Percentiles rank a stretch among this genome's conserved stretches.
Conservation (phyloP, 2,113 vertebrate genomes). For the Leucosticte australis region DNA sequence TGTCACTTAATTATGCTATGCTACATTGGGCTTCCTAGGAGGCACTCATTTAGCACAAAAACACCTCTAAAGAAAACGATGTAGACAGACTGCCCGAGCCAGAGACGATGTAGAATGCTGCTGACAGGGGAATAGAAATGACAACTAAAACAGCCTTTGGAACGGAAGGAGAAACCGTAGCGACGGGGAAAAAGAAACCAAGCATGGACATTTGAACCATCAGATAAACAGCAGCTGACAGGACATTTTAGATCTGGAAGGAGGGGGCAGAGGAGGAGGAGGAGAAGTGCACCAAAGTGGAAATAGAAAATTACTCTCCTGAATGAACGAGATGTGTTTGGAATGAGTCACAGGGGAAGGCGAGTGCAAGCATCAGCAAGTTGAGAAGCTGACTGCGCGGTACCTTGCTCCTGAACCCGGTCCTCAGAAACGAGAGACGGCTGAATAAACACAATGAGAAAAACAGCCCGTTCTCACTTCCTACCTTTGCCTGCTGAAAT, state of each 20-base stretch:
- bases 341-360: constrained; percentile 70
- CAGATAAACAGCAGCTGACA: constrained; percentile 70
- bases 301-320: constrained; percentile 72
- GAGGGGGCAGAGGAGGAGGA: constrained; percentile 34
- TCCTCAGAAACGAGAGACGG: constrained; percentile 31
- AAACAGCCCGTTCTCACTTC: background rate
- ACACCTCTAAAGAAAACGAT: constrained; percentile 69
- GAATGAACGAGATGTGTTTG: constrained; percentile 62
- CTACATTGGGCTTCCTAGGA: constrained; percentile 73
- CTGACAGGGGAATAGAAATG: constrained; percentile 62
- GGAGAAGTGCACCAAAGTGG: constrained; percentile 63
- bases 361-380: constrained; percentile 68
- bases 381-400: constrained; percentile 52
- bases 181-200: constrained; percentile 24
- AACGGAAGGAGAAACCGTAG: constrained; percentile 59
- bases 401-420: constrained; percentile 27
- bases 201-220: constrained; percentile 62
- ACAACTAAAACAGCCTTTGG: constrained; percentile 62
- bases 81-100: constrained; percentile 59
- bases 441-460: constrained; percentile 40
- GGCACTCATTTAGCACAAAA: constrained; percentile 71
- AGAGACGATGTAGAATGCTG: constrained; percentile 59
- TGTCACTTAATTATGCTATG: constrained; percentile 74
- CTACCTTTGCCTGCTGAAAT: background rate
- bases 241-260: constrained; percentile 61